phyloP scores from a whole-genome alignment of 2,113 vertebrate species.

The Chunga burmeisteri region DNA sequence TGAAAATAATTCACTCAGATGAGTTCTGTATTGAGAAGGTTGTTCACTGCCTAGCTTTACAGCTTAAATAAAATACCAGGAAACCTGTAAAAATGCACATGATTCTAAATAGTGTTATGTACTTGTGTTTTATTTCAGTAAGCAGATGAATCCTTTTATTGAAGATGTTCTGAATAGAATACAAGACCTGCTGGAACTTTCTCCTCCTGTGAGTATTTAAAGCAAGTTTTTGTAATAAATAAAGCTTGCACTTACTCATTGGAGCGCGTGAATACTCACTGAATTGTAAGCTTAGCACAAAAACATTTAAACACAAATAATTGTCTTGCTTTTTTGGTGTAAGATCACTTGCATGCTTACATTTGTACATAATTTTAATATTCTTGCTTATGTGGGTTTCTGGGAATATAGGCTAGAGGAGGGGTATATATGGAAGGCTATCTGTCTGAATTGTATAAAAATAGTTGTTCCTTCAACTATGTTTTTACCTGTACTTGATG shows the following conservation, averaged over 20 bases:
- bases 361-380: background rate
- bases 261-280: background rate
- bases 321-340: background rate
- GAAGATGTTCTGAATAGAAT: slow-evolving; percentile 95
- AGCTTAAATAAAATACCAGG: background rate
- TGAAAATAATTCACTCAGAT: background rate
- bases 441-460: background rate
- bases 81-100: background rate
- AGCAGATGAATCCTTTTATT: slow-evolving; percentile 95
- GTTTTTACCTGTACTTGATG: background rate
- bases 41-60: background rate
- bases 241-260: background rate
- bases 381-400: background rate
- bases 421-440: background rate
- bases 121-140: slow-evolving; percentile 72
- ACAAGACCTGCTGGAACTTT: slow-evolving; percentile 92
- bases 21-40: background rate
- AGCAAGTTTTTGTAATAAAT: background rate
- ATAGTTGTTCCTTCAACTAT: background rate
- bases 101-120: background rate
- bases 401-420: background rate
- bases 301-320: background rate
- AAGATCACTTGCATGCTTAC: background rate
- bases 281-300: background rate
- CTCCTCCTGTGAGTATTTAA: slow-evolving; percentile 86